These are phyloP conservation scores for Heliconius erato DNA, from an alignment of 2,888 invertebrate genomes.

Conservation along the genomic window DNA sequence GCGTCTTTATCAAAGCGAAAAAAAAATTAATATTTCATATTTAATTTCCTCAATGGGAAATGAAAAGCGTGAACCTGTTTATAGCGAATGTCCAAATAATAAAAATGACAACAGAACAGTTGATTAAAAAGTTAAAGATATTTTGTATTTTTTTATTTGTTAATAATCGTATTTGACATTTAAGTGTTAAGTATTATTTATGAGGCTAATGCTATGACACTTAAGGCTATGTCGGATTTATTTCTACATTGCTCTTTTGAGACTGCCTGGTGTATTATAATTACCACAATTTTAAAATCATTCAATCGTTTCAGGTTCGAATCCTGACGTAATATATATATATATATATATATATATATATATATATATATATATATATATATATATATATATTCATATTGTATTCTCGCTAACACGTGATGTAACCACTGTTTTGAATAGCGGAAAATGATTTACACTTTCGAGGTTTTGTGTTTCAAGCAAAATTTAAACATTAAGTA, in stretches of 20 bases:
- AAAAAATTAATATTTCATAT: no score
- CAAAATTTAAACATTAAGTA: neutral
- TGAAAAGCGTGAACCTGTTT: no score
- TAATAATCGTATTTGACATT: neutral
- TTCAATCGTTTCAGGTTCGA: neutral
- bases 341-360: neutral
- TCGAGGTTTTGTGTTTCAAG: constrained; percentile 28
- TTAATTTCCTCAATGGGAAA: no score
- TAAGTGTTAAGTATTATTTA: neutral
- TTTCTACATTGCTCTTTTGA: neutral
- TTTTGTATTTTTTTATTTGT: neutral
- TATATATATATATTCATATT: neutral
- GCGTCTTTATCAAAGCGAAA: no score
- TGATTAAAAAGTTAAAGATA: neutral
- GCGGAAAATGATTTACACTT: neutral
- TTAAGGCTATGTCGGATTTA: constrained; percentile 12
- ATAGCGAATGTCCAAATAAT: neutral
- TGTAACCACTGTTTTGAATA: neutral
- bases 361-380: neutral
- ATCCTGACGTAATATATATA: neutral
- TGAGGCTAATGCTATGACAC: constrained; percentile 1
- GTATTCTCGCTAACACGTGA: neutral
- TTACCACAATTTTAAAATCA: neutral
- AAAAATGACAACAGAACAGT: neutral
- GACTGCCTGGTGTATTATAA: neutral